Base-by-base conservation (phyloP, 2,113 vertebrate species). In the Rhynchopsitta pachyrhyncha region DNA sequence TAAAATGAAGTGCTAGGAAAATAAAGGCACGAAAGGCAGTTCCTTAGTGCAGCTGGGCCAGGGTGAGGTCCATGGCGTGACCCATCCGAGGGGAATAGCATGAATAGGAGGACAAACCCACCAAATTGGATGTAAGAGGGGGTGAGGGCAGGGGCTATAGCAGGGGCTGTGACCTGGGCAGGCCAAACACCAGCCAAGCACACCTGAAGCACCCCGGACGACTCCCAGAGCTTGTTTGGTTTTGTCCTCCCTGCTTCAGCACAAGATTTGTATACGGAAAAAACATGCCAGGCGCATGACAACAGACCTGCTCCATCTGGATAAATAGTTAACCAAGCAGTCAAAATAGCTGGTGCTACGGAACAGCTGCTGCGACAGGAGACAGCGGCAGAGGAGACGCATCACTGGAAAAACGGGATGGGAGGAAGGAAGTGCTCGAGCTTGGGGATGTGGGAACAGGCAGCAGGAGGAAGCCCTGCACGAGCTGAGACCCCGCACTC, bases 251-350 rank as follows among this genome's bases (percentile, higher is more conserved):
- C 76, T 0, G 2, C 90, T 93, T 55, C 11, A 9, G 76, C 17
- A 9, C 49, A 13, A 69, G 60, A 96, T 96, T 96, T 97, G 96
- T 94, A 73, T 97, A 96, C 57, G 96, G 96, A 97, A 96, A 96
- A 94, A 95, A 76, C 83, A 75, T 62, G 90, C 62, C 83, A 93
- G 77, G 77, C 2, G 0, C 62, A 49, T 41, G 77, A 88, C 69
- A 75, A 14, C 80, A 73, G 95, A 20, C 64, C 88, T 6, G 31
- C 95, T 95, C 86, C 88, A 37, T 88, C 96, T 84, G 93, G 96
- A 96, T 96, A 86, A 96, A 96, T 82, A 91, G 92, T 96, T 94
- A 95, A 93, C 90, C 3, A 33, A 78, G 88, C 23, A 96, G 95
- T 92, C 95, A 96, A 95, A 96, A 84, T 33, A 90, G 78, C 53